A percentile compares a stretch with the other conserved stretches of the same genome.
phyloP scores from a whole-genome alignment of 1,140 invertebrate species.

The Panagrolaimus sp. region DNA sequence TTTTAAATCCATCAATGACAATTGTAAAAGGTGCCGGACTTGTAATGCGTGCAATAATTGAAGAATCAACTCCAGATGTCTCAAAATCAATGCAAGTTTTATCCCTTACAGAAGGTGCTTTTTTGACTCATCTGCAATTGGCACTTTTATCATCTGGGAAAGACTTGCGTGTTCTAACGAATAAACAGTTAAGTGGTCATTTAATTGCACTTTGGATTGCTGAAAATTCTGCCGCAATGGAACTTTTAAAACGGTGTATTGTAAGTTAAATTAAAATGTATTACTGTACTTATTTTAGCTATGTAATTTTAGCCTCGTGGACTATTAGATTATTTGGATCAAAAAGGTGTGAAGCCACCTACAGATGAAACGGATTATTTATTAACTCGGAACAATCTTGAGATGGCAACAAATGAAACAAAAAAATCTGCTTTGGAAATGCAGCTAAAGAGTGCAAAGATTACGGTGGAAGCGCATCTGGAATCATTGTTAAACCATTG shows the following conservation, averaged over 20 bases:
- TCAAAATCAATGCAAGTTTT: slow-evolving; percentile 89
- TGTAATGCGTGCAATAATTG: slow-evolving; percentile 92
- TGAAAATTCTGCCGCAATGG: slow-evolving; percentile 82
- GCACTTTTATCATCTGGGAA: slow-evolving; percentile 79
- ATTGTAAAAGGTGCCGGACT: slow-evolving; percentile 95
- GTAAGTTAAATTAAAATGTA: slow-evolving; percentile 62
- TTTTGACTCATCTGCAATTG: slow-evolving; percentile 82
- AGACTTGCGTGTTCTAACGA: slow-evolving; percentile 65
- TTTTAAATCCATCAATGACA: slow-evolving; percentile 92
- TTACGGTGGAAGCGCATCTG: slow-evolving; percentile 63
- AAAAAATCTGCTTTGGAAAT: slow-evolving; percentile 54
- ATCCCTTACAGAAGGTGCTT: slow-evolving; percentile 88
- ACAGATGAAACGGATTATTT: slow-evolving; percentile 71
- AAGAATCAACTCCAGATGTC: slow-evolving; percentile 81
- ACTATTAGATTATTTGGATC: slow-evolving; percentile 81
- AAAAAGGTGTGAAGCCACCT: slow-evolving; percentile 72
- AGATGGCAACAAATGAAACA: slow-evolving; percentile 71
- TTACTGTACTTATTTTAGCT: slow-evolving; percentile 10
- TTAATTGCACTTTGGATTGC: slow-evolving; percentile 95
- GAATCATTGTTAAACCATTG: slow-evolving; percentile 80
- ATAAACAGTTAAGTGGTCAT: slow-evolving; percentile 81
- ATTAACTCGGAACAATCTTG: slow-evolving; percentile 83
- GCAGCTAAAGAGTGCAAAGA: slow-evolving; percentile 59
- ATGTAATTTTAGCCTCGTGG: slow-evolving; percentile 67
- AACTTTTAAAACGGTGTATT: slow-evolving; percentile 74